phyloP scores from a whole-genome alignment of 2,888 invertebrate genomes.

The Autographa pulchrina region DNA sequence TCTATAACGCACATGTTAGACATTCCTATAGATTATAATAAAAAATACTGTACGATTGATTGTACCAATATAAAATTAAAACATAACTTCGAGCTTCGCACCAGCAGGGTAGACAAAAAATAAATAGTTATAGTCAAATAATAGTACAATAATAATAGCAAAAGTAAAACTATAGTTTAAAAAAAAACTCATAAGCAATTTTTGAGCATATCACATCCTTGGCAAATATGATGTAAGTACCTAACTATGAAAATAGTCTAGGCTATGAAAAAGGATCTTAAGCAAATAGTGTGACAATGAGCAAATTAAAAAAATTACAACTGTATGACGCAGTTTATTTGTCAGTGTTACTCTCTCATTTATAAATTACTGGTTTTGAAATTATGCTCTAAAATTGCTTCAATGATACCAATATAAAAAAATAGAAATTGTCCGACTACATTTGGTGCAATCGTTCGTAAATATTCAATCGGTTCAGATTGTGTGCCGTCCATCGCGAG shows the following conservation, averaged over 20 bases:
- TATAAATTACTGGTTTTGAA: no score
- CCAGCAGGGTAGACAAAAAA: constrained; percentile 44
- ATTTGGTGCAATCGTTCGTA: constrained; percentile 36
- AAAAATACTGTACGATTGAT: constrained; percentile 30
- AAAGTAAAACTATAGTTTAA: background rate
- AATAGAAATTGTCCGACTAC: background rate
- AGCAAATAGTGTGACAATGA: no score
- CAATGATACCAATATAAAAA: constrained; percentile 16
- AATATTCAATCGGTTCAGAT: constrained; percentile 48
- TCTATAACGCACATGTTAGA: constrained; percentile 43
- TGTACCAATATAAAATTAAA: constrained; percentile 22
- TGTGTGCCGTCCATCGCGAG: constrained; percentile 42
- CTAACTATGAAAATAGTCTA: no score
- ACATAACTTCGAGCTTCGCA: constrained; percentile 43
- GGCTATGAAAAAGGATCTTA: no score
- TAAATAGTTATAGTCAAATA: no score
- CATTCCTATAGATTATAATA: constrained; percentile 45
- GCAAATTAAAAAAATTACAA: no score
- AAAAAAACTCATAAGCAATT: background rate
- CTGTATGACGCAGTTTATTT: no score
- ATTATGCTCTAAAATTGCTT: constrained; percentile 17
- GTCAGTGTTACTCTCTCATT: no score
- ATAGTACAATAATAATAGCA: constrained; percentile 10
- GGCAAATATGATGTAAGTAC: no score
- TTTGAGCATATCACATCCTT: background rate